These are phyloP conservation scores for Patella depressa DNA, from an alignment of 2,888 invertebrate genomes.

Conservation along the genomic window DNA sequence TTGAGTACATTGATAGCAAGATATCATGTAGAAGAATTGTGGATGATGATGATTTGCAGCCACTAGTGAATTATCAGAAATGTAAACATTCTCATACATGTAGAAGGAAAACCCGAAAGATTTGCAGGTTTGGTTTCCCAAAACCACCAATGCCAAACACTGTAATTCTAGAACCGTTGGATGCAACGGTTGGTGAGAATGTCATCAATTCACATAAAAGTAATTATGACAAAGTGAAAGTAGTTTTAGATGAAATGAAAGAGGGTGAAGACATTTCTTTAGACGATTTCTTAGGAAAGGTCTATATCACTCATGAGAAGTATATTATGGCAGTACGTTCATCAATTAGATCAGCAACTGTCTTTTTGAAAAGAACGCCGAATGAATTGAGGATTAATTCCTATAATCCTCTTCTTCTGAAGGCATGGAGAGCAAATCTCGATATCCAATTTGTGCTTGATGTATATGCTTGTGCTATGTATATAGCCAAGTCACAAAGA, in stretches of 20 bases:
- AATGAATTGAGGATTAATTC: conserved; percentile 28
- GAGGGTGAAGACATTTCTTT: too few relatives aligned
- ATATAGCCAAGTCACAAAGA: conserved; percentile 42
- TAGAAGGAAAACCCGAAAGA: conserved; percentile 6
- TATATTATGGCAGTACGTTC: too few relatives aligned
- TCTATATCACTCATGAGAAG: too few relatives aligned
- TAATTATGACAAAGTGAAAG: neutral
- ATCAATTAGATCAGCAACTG: too few relatives aligned
- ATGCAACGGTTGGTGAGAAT: neutral
- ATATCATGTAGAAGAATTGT: conserved; percentile 30
- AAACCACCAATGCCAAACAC: conserved; percentile 5
- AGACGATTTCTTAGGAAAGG: too few relatives aligned
- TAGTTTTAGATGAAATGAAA: too few relatives aligned
- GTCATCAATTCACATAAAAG: too few relatives aligned
- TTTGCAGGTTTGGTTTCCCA: conserved; percentile 15
- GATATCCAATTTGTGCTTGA: too few relatives aligned
- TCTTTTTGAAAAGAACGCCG: too few relatives aligned
- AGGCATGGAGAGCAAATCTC: too few relatives aligned
- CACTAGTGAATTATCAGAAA: conserved; percentile 23
- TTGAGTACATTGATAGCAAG: conserved; percentile 29
- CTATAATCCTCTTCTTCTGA: conserved; percentile 26
- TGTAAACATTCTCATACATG: conserved; percentile 34
- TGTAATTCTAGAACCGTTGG: conserved; percentile 6
- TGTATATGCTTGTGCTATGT: too few relatives aligned
- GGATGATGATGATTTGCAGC: conserved; percentile 24